phyloP scores from a whole-genome alignment of 37 sponge, comb jelly and placozoan species.

The Cliona cf. orientalis region DNA sequence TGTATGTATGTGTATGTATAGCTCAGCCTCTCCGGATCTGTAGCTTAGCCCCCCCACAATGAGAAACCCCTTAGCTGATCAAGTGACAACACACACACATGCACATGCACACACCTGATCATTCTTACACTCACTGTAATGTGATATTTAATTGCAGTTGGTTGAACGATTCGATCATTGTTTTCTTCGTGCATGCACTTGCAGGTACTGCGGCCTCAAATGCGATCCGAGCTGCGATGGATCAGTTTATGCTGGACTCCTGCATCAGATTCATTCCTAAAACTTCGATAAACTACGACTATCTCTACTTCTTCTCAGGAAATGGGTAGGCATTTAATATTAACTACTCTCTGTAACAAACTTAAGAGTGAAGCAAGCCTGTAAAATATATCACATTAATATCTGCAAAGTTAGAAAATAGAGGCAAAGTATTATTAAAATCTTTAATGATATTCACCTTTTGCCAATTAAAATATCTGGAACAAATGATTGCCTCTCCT shows the following conservation, averaged over 20 bases:
- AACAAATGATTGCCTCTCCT: too few relatives aligned
- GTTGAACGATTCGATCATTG: neutral
- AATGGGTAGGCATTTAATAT: conserved; percentile 44
- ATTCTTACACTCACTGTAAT: too few relatives aligned
- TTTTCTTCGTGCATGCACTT: neutral
- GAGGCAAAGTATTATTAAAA: too few relatives aligned
- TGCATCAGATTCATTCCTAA: conserved; percentile 60
- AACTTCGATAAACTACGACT: conserved; percentile 36
- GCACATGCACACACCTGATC: neutral
- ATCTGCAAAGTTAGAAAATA: too few relatives aligned
- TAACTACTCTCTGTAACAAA: too few relatives aligned
- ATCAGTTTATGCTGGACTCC: conserved; percentile 24
- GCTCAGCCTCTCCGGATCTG: neutral
- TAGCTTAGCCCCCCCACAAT: neutral
- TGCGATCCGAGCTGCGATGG: conserved; percentile 48
- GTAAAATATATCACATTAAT: too few relatives aligned
- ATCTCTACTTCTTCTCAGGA: conserved; percentile 61
- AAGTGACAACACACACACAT: neutral
- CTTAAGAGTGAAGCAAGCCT: too few relatives aligned
- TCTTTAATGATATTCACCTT: too few relatives aligned
- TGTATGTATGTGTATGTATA: too few relatives aligned
- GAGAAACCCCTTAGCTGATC: neutral
- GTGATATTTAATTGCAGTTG: too few relatives aligned
- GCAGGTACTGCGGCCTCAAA: conserved; percentile 20
- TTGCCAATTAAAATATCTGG: too few relatives aligned